phyloP scores from a whole-genome alignment of 2,888 invertebrate species.

The Ennomos fuscantarius region DNA sequence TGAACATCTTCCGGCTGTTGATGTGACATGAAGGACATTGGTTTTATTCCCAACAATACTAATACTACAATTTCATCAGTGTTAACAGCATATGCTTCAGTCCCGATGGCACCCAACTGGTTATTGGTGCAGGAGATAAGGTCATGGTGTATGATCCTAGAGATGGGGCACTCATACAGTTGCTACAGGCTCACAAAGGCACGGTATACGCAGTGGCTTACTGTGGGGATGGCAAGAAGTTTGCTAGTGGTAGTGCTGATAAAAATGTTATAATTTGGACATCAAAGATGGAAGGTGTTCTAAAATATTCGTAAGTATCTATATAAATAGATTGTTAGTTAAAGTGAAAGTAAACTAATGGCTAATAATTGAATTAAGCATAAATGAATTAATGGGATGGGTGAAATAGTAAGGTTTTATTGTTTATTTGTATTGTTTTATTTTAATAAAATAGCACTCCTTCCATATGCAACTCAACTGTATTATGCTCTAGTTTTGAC shows the following conservation, averaged over 20 bases:
- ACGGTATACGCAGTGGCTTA: conserved; percentile 96
- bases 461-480: too few species aligned
- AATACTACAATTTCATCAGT: conserved; percentile 76
- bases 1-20: too few species aligned
- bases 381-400: too few species aligned
- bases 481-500: too few species aligned
- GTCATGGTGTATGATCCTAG: conserved; percentile 97
- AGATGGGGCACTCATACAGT: conserved; percentile 95
- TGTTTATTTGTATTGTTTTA: too few species aligned
- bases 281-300: conserved; percentile 96
- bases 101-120: conserved; percentile 96
- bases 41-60: neutral
- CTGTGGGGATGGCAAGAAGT: conserved; percentile 96
- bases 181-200: conserved; percentile 98
- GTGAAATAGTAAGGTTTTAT: too few species aligned
- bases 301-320: conserved; percentile 95
- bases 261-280: conserved; percentile 99
- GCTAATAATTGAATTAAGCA: too few species aligned
- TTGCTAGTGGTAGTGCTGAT: conserved; percentile 98
- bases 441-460: too few species aligned
- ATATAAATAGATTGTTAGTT: neutral
- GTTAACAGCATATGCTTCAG: conserved; percentile 98
- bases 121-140: conserved; percentile 97
- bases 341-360: too few species aligned
- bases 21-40: too few species aligned